Percentiles rank a stretch among this genome's conserved stretches.
These are phyloP conservation scores for Holacanthus passer DNA, from an alignment of 2,113 vertebrate species.

Conservation along the genomic window DNA sequence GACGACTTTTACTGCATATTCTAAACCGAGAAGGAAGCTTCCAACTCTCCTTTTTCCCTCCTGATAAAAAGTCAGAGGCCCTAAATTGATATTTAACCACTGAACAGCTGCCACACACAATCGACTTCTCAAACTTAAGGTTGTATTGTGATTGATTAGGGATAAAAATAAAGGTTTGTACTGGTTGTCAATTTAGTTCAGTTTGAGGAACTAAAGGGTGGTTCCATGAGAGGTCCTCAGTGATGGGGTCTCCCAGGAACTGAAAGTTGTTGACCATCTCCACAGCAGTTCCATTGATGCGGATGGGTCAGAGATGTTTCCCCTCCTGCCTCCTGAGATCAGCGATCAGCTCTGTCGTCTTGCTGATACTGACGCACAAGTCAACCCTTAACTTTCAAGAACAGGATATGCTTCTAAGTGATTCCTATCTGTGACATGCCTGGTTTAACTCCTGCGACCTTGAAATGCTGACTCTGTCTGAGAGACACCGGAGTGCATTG, in stretches of 20 bases:
- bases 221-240: too few species aligned
- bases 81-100: constrained; percentile 2
- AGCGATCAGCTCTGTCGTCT: too few species aligned
- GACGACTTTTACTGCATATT: not conserved
- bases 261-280: too few species aligned
- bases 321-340: too few species aligned
- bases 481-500: constrained; percentile 62
- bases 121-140: not conserved
- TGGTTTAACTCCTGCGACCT: constrained; percentile 75
- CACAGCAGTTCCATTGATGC: too few species aligned
- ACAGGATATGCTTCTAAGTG: constrained; percentile 27
- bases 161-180: constrained; percentile 10
- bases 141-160: not conserved
- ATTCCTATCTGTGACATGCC: constrained; percentile 62
- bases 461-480: constrained; percentile 68
- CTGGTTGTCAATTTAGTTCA: too few species aligned
- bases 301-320: too few species aligned
- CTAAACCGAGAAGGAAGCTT: not conserved
- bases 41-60: not conserved
- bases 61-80: not conserved
- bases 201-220: too few species aligned
- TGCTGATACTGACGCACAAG: too few species aligned
- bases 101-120: not conserved
- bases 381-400: constrained; percentile 19
- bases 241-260: too few species aligned